A percentile compares a stretch with the other conserved stretches of the same genome.
Evolutionary conservation across 2,797 vertebrate genomes (phyloP).

Genomic region (Microtus obscurus): DNA sequence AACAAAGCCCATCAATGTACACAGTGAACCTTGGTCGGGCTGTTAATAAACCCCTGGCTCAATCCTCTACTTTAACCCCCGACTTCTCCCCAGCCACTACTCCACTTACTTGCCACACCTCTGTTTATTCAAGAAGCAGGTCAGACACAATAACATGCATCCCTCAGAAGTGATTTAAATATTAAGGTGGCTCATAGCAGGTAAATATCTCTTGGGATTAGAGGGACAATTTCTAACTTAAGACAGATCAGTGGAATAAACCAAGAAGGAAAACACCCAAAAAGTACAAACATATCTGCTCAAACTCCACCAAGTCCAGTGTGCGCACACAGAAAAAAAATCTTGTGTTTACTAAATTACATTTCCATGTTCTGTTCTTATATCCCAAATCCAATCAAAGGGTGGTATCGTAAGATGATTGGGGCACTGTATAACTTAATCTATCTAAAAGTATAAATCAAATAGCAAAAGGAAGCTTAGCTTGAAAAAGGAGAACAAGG

Average conservation of each 20-base stretch:
- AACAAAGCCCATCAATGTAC: conserved; percentile 54
- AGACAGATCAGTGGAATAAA: conserved; percentile 56
- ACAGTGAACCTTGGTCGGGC: conserved; percentile 44
- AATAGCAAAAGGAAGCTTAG: neutral
- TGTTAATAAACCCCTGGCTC: conserved; percentile 13
- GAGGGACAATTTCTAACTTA: conserved; percentile 55
- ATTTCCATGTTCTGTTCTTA: conserved; percentile 48
- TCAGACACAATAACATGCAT: conserved; percentile 82
- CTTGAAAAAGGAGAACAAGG: conserved; percentile 17
- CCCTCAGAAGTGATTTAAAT: conserved; percentile 78
- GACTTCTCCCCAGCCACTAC: neutral
- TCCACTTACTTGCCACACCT: neutral
- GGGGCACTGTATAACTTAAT: conserved; percentile 27
- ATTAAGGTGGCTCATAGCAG: conserved; percentile 59
- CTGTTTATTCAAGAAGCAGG: conserved; percentile 60
- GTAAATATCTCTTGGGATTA: neutral
- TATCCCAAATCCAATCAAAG: conserved; percentile 38
- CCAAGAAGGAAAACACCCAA: conserved; percentile 21
- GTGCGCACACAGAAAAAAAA: neutral
- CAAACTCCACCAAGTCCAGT: conserved; percentile 38
- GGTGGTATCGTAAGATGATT: conserved; percentile 50
- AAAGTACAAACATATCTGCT: conserved; percentile 25
- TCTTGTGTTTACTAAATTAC: conserved; percentile 40
- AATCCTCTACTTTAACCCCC: conserved; percentile 23
- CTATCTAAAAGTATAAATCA: conserved; percentile 16